Conservation (phyloP, 2,888 invertebrate species). For the Andrena flavipes region DNA sequence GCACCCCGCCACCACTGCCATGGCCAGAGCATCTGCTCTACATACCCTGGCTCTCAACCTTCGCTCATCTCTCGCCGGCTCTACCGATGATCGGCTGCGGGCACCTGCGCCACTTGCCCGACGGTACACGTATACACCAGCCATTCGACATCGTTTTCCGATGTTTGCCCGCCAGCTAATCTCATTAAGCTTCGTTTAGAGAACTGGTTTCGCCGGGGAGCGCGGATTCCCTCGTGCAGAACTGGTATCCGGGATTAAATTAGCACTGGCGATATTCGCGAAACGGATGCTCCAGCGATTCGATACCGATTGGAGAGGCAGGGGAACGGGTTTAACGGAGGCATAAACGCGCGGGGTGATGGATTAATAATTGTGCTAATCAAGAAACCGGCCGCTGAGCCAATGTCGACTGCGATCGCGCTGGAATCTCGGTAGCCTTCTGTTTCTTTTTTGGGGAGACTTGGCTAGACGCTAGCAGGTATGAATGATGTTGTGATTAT, state of each 20-base stretch:
- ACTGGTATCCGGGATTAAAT: constrained; percentile 47
- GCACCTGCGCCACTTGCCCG: constrained; percentile 56
- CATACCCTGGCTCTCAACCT: constrained; percentile 82
- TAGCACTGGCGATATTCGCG: constrained; percentile 36
- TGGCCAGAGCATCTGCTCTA: constrained; percentile 81
- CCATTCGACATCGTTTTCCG: constrained; percentile 36
- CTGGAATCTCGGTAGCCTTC: background rate
- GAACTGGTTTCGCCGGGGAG: constrained; percentile 51
- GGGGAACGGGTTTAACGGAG: constrained; percentile 10
- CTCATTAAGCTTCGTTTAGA: constrained; percentile 52
- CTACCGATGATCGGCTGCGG: constrained; percentile 31
- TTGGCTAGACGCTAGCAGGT: background rate
- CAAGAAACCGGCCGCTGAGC: constrained; percentile 8
- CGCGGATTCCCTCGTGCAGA: constrained; percentile 13
- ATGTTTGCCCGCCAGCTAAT: constrained; percentile 43
- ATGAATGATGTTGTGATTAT: constrained; percentile 18
- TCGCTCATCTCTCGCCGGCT: constrained; percentile 36
- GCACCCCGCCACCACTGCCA: constrained; percentile 79
- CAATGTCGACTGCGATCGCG: background rate
- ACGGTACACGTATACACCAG: constrained; percentile 5
- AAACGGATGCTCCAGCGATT: constrained; percentile 16
- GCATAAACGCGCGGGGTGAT: constrained; percentile 4
- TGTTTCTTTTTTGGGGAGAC: constrained; percentile 3
- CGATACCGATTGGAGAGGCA: background rate
- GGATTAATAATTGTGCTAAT: constrained; percentile 37